These are phyloP conservation scores for Anolis sagrei DNA, from an alignment of 2,113 vertebrate species.

Conservation along the genomic window DNA sequence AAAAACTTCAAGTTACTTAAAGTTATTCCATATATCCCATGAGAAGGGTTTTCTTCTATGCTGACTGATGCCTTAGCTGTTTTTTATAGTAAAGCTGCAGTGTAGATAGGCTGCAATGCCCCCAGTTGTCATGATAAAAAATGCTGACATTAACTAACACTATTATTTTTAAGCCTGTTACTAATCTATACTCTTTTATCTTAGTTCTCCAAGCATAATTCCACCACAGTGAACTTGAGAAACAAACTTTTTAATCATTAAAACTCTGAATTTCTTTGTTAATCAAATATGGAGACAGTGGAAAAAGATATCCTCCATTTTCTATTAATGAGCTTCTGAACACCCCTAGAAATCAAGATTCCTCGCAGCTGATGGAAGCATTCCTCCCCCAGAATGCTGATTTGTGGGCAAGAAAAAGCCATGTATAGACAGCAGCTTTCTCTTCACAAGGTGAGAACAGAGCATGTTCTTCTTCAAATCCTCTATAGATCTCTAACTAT, in stretches of 20 bases:
- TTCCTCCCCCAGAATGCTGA: too few species aligned
- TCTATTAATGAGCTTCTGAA: background rate
- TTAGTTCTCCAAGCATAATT: background rate
- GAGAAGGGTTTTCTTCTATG: slow-evolving; percentile 4
- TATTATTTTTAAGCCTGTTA: too few species aligned
- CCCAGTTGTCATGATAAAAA: background rate
- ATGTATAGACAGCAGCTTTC: too few species aligned
- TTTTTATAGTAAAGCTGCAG: background rate
- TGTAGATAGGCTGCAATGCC: background rate
- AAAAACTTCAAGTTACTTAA: accelerated
- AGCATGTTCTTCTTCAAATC: too few species aligned
- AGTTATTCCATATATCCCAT: accelerated
- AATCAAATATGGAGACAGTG: background rate
- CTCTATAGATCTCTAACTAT: too few species aligned
- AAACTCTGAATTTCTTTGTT: background rate
- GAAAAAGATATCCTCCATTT: background rate
- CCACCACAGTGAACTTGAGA: background rate
- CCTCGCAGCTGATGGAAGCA: too few species aligned
- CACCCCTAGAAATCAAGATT: background rate
- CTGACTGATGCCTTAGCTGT: background rate
- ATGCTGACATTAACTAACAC: background rate
- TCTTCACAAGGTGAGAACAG: too few species aligned
- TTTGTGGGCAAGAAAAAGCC: too few species aligned
- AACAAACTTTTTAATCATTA: background rate
- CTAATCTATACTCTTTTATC: background rate